These are phyloP conservation scores for Agapetus fuscipes DNA, from an alignment of 2,888 invertebrate species.

Conservation along the genomic window DNA sequence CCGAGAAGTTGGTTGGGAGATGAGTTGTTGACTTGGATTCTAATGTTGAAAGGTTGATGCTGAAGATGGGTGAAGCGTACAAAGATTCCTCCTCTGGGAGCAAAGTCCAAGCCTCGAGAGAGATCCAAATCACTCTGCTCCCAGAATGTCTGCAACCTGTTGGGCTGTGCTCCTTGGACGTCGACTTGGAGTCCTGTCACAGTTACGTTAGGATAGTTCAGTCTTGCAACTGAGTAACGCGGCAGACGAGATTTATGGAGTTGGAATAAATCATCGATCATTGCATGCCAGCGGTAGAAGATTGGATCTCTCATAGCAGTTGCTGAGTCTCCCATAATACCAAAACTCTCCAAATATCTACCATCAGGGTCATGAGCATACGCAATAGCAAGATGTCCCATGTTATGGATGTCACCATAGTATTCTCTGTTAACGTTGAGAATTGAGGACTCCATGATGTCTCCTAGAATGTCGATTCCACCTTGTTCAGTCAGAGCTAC, in stretches of 20 bases:
- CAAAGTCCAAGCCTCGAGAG: constrained; percentile 29
- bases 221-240: constrained; percentile 25
- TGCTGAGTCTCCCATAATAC: constrained; percentile 29
- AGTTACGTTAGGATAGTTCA: constrained; percentile 17
- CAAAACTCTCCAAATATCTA: constrained; percentile 44
- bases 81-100: constrained; percentile 22
- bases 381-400: constrained; percentile 69
- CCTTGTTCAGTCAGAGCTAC: constrained; percentile 51
- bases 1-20: constrained; percentile 17
- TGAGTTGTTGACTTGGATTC: constrained; percentile 17
- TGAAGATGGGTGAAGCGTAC: constrained; percentile 27
- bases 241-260: constrained; percentile 27
- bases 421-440: constrained; percentile 57
- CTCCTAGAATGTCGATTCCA: constrained; percentile 72
- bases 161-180: constrained; percentile 9
- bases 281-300: constrained; percentile 32
- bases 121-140: constrained; percentile 28
- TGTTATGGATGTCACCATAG: constrained; percentile 76
- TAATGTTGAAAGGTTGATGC: constrained; percentile 25
- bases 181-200: constrained; percentile 15
- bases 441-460: constrained; percentile 66
- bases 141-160: constrained; percentile 26
- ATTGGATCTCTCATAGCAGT: constrained; percentile 31
- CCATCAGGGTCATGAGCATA: constrained; percentile 75
- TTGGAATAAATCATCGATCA: constrained; percentile 29